Base-by-base conservation (phyloP, 2,888 invertebrate genomes). In the Drosophila recens region DNA sequence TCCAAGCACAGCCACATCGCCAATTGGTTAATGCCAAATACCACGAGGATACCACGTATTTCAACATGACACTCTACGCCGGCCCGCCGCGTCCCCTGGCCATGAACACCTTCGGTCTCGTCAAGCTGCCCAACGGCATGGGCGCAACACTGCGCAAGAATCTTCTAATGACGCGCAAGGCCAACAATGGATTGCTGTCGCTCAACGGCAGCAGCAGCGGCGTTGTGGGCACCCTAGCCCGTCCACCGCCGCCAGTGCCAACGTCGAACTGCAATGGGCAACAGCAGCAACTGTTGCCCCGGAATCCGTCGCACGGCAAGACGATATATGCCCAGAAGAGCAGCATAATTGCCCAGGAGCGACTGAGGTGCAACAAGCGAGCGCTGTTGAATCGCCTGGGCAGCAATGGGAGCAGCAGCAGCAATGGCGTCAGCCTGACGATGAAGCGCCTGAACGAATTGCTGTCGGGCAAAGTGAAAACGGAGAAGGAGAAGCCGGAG, bases 71-170 rank as follows among this genome's bases (percentile, higher is more conserved):
- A 66, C 79, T 89, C 27, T 91, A 90, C 56, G 72, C 90, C 0
- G 85, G 88, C 3, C 65, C 90, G 36, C 91, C 91, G 1, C 87
- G 90, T 17, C 91, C 91, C 4, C 63, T 91, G 63, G 83, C 91
- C 23, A 83, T 91, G 68, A 91, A 91, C 63, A 85, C 90, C 3
- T 91, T 91, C 59, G 91, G 91, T 0, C 75, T 91, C 52, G 83
- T 91, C 15, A 91, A 91, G 69, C 27, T 91, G 65, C 91, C 91
- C 42, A 84, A 89, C 42, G 82, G 83, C 5, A 75, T 87, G 65
- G 89, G 90, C 6, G 88, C 89, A 1, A 86, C 90, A 3, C 80
- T 92, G 42, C 87, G 91, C 15, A 91, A 92, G 64, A 87, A 91
- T 76, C 75, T 92, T 34, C 68, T 91, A 0, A 90, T 83, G 53